These are phyloP conservation scores for Tipula unca DNA, from an alignment of 2,888 invertebrate species.

Conservation along the genomic window DNA sequence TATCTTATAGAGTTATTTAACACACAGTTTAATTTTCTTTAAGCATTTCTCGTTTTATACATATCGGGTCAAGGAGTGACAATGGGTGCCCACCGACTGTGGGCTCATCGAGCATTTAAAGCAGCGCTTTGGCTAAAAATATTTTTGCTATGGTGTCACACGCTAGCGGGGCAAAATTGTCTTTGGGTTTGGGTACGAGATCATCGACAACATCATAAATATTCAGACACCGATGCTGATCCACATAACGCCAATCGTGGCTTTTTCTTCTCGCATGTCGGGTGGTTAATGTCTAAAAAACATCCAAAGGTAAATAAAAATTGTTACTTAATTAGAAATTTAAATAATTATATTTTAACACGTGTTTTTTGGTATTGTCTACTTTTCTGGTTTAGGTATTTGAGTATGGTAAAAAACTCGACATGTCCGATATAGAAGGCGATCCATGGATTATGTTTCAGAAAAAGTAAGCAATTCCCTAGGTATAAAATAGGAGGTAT, in stretches of 20 bases:
- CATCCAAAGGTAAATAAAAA: constrained; percentile 53
- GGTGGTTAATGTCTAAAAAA: constrained; percentile 73
- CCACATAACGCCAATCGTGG: constrained; percentile 73
- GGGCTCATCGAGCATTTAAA: constrained; percentile 70
- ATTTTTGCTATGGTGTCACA: constrained; percentile 55
- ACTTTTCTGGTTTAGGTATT: constrained; percentile 45
- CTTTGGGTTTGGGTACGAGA: constrained; percentile 71
- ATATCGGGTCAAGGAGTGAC: constrained; percentile 55
- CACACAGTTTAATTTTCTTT: constrained; percentile 25
- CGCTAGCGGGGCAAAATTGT: constrained; percentile 69
- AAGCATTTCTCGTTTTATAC: constrained; percentile 32
- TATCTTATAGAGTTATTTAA: neutral
- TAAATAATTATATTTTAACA: neutral
- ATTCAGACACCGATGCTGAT: constrained; percentile 62
- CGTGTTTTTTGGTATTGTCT: neutral
- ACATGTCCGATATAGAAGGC: constrained; percentile 70
- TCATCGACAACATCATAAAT: constrained; percentile 75
- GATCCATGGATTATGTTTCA: constrained; percentile 78
- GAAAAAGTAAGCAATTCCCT: constrained; percentile 58
- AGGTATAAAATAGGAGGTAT: no score
- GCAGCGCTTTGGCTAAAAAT: constrained; percentile 54
- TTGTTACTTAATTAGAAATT: neutral
- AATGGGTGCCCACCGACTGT: constrained; percentile 72
- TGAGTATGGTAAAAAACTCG: constrained; percentile 66
- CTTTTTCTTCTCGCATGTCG: constrained; percentile 82